A percentile compares a stretch with the other conserved stretches of the same genome.
phyloP scores from a whole-genome alignment of 2,113 vertebrate species.

The Phylloscopus trochiloides region DNA sequence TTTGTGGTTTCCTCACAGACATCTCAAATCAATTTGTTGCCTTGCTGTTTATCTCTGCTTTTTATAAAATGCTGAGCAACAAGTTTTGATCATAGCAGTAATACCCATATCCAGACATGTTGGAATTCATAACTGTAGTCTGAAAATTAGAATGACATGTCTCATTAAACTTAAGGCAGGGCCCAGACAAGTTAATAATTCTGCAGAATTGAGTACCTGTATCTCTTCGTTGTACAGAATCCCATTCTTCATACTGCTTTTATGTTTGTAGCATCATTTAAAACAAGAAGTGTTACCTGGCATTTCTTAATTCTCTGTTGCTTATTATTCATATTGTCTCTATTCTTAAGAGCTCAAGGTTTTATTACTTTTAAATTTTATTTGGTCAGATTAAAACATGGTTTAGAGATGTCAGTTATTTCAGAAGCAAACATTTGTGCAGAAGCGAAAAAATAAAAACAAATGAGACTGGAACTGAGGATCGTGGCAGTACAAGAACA shows the following conservation, averaged over 20 bases:
- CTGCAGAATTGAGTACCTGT: background rate
- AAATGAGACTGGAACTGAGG: background rate
- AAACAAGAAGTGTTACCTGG: background rate
- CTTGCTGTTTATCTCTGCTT: background rate
- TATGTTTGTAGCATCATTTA: background rate
- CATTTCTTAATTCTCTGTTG: background rate
- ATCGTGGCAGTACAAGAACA: background rate
- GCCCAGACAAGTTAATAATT: background rate
- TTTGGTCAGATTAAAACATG: background rate
- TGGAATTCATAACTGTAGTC: background rate
- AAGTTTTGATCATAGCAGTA: background rate
- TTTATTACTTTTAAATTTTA: background rate
- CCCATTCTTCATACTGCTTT: background rate
- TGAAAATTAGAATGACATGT: background rate
- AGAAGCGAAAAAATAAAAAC: background rate
- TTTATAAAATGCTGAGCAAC: background rate
- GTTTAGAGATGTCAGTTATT: background rate
- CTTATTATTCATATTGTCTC: background rate
- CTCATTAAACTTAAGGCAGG: background rate
- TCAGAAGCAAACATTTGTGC: background rate
- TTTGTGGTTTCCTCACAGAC: constrained; percentile 20
- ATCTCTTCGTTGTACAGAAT: background rate
- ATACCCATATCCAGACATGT: background rate
- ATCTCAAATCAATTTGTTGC: constrained; percentile 36
- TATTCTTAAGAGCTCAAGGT: background rate